Evolutionary conservation across 2,797 vertebrate species (phyloP).

Genomic region (Arctocebus calabarensis): DNA sequence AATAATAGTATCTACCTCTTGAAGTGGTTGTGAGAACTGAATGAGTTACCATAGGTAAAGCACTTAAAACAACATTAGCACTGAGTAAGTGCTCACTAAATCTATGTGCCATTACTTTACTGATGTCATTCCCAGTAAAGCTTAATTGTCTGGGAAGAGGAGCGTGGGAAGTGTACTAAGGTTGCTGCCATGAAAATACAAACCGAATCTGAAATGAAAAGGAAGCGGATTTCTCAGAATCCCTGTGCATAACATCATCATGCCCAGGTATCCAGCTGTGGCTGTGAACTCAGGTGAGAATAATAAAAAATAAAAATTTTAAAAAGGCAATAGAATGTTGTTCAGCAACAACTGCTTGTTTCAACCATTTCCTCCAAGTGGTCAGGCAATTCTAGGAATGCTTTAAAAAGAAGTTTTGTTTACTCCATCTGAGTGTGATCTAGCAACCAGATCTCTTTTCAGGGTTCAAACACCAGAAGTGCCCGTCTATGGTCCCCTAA

Average conservation of each 20-base stretch:
- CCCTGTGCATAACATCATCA: not conserved
- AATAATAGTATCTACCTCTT: not conserved
- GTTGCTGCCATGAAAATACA: not conserved
- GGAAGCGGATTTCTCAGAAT: not conserved
- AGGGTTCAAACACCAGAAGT: not conserved
- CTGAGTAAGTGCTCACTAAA: not conserved
- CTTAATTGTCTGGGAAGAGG: not conserved
- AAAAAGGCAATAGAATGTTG: not conserved
- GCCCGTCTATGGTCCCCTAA: not conserved
- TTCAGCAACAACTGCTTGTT: not conserved
- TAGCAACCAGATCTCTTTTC: not conserved
- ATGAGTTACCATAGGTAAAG: not conserved
- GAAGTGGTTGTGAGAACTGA: not conserved
- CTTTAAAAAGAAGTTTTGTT: not conserved
- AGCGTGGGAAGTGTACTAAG: not conserved
- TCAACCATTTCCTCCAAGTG: no score
- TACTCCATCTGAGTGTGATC: not conserved
- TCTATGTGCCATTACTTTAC: not conserved
- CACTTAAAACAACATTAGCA: no score
- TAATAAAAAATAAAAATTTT: not conserved
- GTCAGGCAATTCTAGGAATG: not conserved
- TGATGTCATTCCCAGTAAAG: not conserved
- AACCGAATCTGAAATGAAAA: conserved; percentile 23
- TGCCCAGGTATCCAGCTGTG: not conserved
- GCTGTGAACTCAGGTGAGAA: not conserved